Percentiles rank a stretch among this genome's conserved stretches.
Conservation (phyloP, 2,888 invertebrate genomes). For the Thecocarcelia acutangulata region DNA sequence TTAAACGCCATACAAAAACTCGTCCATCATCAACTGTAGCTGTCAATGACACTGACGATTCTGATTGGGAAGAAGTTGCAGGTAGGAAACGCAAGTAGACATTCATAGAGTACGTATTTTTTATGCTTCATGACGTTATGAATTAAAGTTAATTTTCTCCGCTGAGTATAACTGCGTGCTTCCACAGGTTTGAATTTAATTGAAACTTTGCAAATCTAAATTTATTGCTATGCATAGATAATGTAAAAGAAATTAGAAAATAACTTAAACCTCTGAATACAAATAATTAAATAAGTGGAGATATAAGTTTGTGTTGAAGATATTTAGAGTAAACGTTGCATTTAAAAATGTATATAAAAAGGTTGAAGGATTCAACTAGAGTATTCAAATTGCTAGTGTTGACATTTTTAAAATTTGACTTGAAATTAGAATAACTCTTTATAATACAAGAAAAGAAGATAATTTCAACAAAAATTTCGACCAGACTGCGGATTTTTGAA, state of each 20-base stretch:
- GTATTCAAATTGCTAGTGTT: not conserved
- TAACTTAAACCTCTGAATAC: slow-evolving; percentile 15
- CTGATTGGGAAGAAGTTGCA: slow-evolving; percentile 90
- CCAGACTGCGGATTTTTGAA: no score
- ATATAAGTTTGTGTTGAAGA: slow-evolving; percentile 5
- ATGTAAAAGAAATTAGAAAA: slow-evolving; percentile 1
- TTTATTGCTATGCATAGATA: slow-evolving; percentile 30
- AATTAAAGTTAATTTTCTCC: not conserved
- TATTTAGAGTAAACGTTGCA: not conserved
- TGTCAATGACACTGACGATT: slow-evolving; percentile 84
- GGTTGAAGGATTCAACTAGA: slow-evolving; percentile 16
- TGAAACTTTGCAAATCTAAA: slow-evolving; percentile 61
- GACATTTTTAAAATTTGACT: not conserved
- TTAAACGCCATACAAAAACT: slow-evolving; percentile 78
- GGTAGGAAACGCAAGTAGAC: slow-evolving; percentile 82
- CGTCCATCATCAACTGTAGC: slow-evolving; percentile 77
- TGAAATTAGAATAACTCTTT: not conserved
- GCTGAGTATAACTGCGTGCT: slow-evolving; percentile 60
- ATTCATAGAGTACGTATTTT: slow-evolving; percentile 24
- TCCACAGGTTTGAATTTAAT: slow-evolving; percentile 62
- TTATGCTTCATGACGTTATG: slow-evolving; percentile 24
- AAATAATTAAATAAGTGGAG: slow-evolving; percentile 11
- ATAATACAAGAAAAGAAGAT: no score
- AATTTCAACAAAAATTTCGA: no score
- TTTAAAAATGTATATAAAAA: slow-evolving; percentile 16